Evolutionary conservation across 1,140 invertebrate species (phyloP).

Genomic region (Drosophila arawakana): DNA sequence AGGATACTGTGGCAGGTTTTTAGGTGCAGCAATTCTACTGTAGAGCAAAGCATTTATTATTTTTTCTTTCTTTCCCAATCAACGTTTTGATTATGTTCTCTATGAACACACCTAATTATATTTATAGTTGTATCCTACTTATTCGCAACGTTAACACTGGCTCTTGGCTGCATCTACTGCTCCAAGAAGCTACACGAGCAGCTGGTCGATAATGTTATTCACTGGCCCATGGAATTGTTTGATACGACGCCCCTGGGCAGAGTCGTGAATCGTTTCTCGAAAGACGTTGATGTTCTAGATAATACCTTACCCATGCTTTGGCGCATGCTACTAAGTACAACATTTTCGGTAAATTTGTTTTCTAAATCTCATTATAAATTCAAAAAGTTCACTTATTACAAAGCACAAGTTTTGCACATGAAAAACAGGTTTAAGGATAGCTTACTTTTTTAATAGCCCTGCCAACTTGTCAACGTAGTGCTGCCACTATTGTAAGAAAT

Average conservation of each 20-base stretch:
- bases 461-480: neutral
- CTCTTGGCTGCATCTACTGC: slow-evolving; percentile 80
- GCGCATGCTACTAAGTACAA: slow-evolving; percentile 79
- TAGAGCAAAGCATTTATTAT: slow-evolving; percentile 52
- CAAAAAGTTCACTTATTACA: neutral
- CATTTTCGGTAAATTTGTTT: slow-evolving; percentile 66
- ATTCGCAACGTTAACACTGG: slow-evolving; percentile 74
- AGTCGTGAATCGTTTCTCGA: slow-evolving; percentile 90
- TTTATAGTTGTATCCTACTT: slow-evolving; percentile 82
- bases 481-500: neutral
- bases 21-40: slow-evolving; percentile 23
- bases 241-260: slow-evolving; percentile 91
- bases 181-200: slow-evolving; percentile 86
- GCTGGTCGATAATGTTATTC: slow-evolving; percentile 88
- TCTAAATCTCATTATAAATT: neutral
- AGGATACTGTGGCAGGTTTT: neutral
- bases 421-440: neutral
- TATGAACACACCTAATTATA: slow-evolving; percentile 5
- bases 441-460: neutral
- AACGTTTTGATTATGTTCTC: neutral
- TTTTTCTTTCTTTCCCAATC: slow-evolving; percentile 9
- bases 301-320: slow-evolving; percentile 85
- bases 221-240: slow-evolving; percentile 90
- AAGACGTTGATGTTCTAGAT: slow-evolving; percentile 90
- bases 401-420: neutral